Conservation (phyloP, 2,797 vertebrate genomes). For the Rhincodon typus region DNA sequence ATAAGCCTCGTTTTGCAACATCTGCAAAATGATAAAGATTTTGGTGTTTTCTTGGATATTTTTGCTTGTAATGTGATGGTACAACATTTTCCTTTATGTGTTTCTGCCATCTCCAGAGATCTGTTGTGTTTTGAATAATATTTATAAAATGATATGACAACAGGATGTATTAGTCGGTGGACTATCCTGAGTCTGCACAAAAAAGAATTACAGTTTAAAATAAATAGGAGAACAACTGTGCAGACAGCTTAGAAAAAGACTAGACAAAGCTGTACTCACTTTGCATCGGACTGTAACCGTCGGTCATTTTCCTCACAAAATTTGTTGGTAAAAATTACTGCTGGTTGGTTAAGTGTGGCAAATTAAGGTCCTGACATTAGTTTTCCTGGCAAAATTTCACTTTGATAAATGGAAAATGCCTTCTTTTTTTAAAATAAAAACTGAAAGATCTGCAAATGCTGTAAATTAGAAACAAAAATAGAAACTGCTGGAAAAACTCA, state of each 20-base stretch:
- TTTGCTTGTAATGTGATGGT: background rate
- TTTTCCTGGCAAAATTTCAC: no score
- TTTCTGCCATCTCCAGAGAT: background rate
- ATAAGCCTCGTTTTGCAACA: slow-evolving; percentile 68
- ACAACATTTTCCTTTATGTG: slow-evolving; percentile 8
- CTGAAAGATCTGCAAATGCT: no score
- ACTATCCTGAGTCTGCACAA: background rate
- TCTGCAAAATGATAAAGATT: slow-evolving; percentile 71
- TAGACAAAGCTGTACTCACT: background rate
- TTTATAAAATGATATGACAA: slow-evolving; percentile 11
- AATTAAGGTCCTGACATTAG: background rate
- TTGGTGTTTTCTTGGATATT: slow-evolving; percentile 12
- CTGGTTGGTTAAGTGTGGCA: background rate
- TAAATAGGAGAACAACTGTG: background rate
- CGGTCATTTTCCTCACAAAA: background rate
- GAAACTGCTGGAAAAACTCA: no score
- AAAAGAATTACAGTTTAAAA: background rate
- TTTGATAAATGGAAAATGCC: no score
- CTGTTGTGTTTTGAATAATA: background rate
- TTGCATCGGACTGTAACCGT: background rate
- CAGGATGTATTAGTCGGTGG: background rate
- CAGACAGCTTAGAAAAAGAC: background rate
- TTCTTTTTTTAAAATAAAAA: no score
- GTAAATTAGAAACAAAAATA: no score
- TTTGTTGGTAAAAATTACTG: background rate